phyloP scores from a whole-genome alignment of 2,113 vertebrate genomes.

The Psittacus erithacus region DNA sequence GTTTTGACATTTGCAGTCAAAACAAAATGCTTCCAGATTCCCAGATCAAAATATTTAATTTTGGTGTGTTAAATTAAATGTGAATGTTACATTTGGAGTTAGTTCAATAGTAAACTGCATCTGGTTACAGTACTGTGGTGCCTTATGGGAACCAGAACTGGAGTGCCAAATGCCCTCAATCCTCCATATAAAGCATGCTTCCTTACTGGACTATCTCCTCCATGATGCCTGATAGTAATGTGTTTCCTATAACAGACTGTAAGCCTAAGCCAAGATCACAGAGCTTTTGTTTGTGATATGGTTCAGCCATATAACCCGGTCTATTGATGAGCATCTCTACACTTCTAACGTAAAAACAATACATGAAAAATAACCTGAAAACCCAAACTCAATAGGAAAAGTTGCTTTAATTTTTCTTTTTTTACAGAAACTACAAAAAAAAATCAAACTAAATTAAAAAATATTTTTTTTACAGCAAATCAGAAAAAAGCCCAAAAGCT shows the following conservation, averaged over 20 bases:
- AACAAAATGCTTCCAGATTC: conserved; percentile 44
- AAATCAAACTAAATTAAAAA: background rate
- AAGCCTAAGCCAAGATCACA: background rate
- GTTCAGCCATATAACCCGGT: background rate
- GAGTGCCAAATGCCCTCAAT: conserved; percentile 24
- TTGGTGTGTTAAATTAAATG: conserved; percentile 48
- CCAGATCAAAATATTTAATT: conserved; percentile 63
- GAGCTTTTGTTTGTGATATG: background rate
- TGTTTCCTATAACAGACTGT: background rate
- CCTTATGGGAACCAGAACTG: background rate
- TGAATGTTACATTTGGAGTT: conserved; percentile 53
- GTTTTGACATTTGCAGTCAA: conserved; percentile 43
- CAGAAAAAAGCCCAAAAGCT: background rate
- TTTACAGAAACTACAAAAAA: background rate
- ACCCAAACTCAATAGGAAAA: background rate
- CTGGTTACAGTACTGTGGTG: conserved; percentile 36
- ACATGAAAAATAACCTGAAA: background rate
- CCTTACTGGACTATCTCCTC: background rate
- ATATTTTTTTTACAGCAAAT: background rate
- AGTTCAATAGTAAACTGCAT: conserved; percentile 51
- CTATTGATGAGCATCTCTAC: background rate
- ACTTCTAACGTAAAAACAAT: background rate
- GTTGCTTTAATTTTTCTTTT: background rate
- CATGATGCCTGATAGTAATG: background rate
- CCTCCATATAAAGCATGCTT: background rate